A percentile compares a stretch with the other conserved stretches of the same genome.
Conservation (phyloP, 2,113 vertebrate species). For the Phrynosoma platyrhinos region DNA sequence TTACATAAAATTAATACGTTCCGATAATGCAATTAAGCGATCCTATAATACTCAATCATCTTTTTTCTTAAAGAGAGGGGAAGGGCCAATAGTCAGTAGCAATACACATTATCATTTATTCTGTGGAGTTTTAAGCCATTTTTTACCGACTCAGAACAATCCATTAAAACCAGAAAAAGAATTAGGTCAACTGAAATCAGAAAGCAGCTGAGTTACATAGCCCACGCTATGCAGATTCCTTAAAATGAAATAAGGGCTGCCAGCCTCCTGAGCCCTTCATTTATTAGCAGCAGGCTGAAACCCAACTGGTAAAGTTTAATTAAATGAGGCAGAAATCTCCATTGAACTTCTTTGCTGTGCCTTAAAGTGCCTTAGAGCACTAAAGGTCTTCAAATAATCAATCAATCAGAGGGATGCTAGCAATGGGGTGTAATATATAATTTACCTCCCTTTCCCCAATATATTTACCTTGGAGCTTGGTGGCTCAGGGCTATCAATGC, state of each 20-base stretch:
- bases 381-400: not conserved
- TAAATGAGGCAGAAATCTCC: not conserved
- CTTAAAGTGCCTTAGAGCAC: not conserved
- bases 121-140: not conserved
- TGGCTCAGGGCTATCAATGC: conserved; percentile 3
- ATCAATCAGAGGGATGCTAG: not conserved
- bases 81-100: not conserved
- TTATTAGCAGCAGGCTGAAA: not conserved
- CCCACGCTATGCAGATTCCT: too few relatives aligned
- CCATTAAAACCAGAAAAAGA: not conserved
- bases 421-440: not conserved
- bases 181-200: not conserved
- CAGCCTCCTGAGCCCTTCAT: not conserved
- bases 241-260: not conserved
- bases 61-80: not conserved
- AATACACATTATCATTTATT: not conserved
- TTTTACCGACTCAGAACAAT: not conserved
- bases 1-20: not conserved
- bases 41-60: not conserved
- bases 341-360: not conserved
- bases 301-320: not conserved
- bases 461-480: conserved; percentile 13
- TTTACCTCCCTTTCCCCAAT: too few relatives aligned
- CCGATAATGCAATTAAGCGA: not conserved
- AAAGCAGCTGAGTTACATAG: not conserved